Evolutionary conservation across 2,113 vertebrate species (phyloP).

Genomic region (Megaceryle torquata): DNA sequence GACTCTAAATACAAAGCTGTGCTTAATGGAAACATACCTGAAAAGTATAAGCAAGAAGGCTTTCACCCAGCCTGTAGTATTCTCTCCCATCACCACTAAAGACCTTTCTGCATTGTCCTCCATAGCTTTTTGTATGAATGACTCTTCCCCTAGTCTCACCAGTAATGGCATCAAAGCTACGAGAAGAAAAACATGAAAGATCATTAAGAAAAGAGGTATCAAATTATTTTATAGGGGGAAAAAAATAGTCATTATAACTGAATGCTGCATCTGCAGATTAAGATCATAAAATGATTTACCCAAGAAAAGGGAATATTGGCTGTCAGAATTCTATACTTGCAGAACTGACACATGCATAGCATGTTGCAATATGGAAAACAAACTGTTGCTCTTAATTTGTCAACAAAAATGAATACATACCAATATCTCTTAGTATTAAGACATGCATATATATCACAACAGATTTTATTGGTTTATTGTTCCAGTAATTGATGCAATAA

Average conservation of each 20-base stretch:
- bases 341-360: not conserved
- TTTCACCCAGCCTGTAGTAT: constrained; percentile 85
- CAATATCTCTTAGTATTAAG: not conserved
- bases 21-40: constrained; percentile 75
- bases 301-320: not conserved
- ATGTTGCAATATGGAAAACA: not conserved
- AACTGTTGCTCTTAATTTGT: not conserved
- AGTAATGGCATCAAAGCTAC: constrained; percentile 79
- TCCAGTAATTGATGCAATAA: constrained; percentile 5
- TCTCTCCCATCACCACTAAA: constrained; percentile 79
- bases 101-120: constrained; percentile 89
- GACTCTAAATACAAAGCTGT: not conserved
- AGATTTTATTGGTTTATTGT: not conserved
- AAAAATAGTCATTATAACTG: not conserved
- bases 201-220: not conserved
- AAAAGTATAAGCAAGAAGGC: constrained; percentile 86
- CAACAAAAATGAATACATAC: not conserved
- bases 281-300: not conserved
- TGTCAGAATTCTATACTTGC: not conserved
- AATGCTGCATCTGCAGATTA: not conserved
- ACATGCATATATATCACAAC: constrained; percentile 17
- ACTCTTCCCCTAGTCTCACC: constrained; percentile 77
- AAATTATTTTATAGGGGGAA: not conserved
- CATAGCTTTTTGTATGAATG: constrained; percentile 88
- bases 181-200: not conserved